Base-by-base conservation (phyloP, 2,888 invertebrate species). In the Ophonus ardosiacus region DNA sequence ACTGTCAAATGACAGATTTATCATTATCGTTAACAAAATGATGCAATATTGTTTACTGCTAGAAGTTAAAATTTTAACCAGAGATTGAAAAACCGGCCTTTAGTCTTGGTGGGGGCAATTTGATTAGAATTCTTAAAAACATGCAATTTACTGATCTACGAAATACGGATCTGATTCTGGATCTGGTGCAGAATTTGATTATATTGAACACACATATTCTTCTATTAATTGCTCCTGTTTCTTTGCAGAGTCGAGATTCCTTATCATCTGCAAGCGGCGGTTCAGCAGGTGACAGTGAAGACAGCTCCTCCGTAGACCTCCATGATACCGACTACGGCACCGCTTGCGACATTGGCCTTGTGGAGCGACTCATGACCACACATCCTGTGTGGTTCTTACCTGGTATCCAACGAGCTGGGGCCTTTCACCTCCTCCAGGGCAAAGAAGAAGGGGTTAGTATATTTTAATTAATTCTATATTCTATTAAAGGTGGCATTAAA, bases 361-460 rank as follows among this genome's bases (percentile, higher is more conserved):
- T 97, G 89, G 98, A 98, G 91, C 94, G 98, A 87, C 94, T 98
- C 88, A 95, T 97, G 90, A 94, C 97, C 87, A 97, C 97, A 43
- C 98, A 98, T 92, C 97, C 98, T 63, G 97, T 99, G 89, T 99
- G 99, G 99, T 98, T 97, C 91, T 93, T 98, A 86, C 97, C 98
- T 0, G 97, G 97, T 57, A 97, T 98, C 81, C 98, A 98, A 90
- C 94, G 98, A 87, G 97, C 97, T 83, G 98, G 98, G 5, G 98
- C 98, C 31, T 97, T 98, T 88, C 98, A 98, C 92, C 94, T 98
- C 88, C 94, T 99, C 76, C 98, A 98, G 92, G 97, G 97, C 89
- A 97, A 97, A 91, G 97, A 97, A 90, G 96, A 97, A 90, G 98
- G 98, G 92, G 97, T 97, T 91, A 93, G 95, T 57, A 10, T n/a